Percentiles rank a stretch among this genome's conserved stretches.
These are phyloP conservation scores for Plebejus anna DNA, from an alignment of 2,888 invertebrate genomes.

Conservation along the genomic window DNA sequence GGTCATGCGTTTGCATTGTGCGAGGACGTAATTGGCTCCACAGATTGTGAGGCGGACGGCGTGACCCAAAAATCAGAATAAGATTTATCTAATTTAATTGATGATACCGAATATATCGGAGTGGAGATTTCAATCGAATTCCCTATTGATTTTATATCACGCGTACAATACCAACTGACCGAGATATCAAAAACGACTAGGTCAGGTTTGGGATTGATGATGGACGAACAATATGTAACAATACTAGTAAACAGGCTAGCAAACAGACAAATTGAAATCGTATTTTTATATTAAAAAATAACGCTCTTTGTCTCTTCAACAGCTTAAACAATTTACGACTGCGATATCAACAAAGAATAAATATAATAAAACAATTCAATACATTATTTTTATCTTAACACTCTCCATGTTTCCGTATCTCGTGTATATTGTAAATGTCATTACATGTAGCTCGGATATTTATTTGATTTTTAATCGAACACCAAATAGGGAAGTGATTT, in stretches of 20 bases:
- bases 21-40: conserved; percentile 42
- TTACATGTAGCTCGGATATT: conserved; percentile 1
- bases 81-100: conserved; percentile 25
- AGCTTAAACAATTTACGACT: not conserved
- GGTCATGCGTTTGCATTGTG: conserved; percentile 43
- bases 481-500: conserved; percentile 9
- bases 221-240: not conserved
- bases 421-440: conserved; percentile 5
- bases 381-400: conserved; percentile 28
- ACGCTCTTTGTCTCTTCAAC: not conserved
- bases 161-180: not conserved
- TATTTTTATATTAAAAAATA: not conserved
- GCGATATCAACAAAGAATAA: conserved; percentile 13
- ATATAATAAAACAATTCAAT: conserved; percentile 25
- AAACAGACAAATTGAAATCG: not conserved
- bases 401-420: conserved; percentile 22
- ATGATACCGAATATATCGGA: conserved; percentile 13
- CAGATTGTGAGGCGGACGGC: conserved; percentile 40
- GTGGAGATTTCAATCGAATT: not conserved
- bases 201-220: not conserved
- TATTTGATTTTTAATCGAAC: conserved; percentile 24
- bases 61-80: conserved; percentile 1
- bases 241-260: too few species aligned
- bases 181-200: not conserved
- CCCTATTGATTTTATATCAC: not conserved